phyloP scores from a whole-genome alignment of 2,888 invertebrate genomes.

The Ceramica pisi region DNA sequence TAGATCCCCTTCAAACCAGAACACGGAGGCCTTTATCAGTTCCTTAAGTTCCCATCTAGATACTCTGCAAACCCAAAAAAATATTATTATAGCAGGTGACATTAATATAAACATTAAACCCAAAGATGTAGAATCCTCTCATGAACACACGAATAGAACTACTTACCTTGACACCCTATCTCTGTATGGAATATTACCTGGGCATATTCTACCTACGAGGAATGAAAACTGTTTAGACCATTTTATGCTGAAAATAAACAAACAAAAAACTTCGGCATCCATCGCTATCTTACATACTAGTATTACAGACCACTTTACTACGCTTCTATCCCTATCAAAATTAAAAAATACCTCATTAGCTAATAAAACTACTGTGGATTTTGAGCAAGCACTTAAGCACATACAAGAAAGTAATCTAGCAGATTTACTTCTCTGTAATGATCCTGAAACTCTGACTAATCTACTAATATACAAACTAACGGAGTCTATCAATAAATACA shows the following conservation, averaged over 20 bases:
- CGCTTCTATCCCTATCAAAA: not conserved
- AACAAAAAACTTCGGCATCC: not conserved
- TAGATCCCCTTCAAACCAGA: not conserved
- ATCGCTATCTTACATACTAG: constrained; percentile 22
- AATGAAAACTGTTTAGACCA: constrained; percentile 22
- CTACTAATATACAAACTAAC: no score
- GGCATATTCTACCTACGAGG: constrained; percentile 31
- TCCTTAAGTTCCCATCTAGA: not conserved
- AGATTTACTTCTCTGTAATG: no score
- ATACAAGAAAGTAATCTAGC: no score
- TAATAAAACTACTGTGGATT: not conserved
- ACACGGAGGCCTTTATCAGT: not conserved
- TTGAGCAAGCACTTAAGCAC: no score
- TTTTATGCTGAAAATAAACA: constrained; percentile 28
- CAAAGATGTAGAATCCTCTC: not conserved
- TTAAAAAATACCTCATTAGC: not conserved
- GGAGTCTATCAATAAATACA: no score
- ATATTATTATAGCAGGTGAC: not conserved
- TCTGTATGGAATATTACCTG: constrained; percentile 22
- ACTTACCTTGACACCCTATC: constrained; percentile 33
- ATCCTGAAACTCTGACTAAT: no score
- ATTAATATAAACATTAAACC: constrained; percentile 2
- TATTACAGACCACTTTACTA: constrained; percentile 29
- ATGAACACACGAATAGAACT: constrained; percentile 23
- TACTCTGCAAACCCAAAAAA: not conserved